Evolutionary conservation across 1,140 invertebrate species (phyloP).

Genomic region (Drosophila pseudoananassae): DNA sequence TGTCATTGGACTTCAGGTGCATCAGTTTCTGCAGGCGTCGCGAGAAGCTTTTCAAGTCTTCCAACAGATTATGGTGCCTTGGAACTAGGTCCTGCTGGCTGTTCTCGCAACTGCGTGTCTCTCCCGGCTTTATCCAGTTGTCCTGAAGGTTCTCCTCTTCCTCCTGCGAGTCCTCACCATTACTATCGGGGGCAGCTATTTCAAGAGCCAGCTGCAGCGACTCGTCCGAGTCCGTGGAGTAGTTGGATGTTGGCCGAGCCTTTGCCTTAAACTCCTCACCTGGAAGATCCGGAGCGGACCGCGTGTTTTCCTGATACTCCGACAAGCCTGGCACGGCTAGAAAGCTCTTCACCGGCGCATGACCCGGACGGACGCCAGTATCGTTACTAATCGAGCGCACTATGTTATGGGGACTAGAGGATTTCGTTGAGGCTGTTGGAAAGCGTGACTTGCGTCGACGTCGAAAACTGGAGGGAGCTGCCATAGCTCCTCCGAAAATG

Average conservation of each 20-base stretch:
- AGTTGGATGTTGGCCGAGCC: slow-evolving; percentile 26
- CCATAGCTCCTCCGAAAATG: slow-evolving; percentile 35
- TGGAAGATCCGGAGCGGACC: slow-evolving; percentile 57
- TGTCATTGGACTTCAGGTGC: slow-evolving; percentile 42
- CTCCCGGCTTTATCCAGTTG: slow-evolving; percentile 80
- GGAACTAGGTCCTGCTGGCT: slow-evolving; percentile 55
- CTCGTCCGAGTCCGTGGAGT: slow-evolving; percentile 63
- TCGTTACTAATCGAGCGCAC: slow-evolving; percentile 86
- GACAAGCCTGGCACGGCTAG: slow-evolving; percentile 52
- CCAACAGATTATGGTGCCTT: slow-evolving; percentile 63
- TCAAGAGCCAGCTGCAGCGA: slow-evolving; percentile 48
- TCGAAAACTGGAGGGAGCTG: slow-evolving; percentile 13
- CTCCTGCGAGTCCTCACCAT: slow-evolving; percentile 40
- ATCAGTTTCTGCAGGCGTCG: slow-evolving; percentile 66
- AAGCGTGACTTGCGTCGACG: slow-evolving; percentile 56
- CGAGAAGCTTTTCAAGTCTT: slow-evolving; percentile 70
- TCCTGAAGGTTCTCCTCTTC: slow-evolving; percentile 57
- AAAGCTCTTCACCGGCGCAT: slow-evolving; percentile 29
- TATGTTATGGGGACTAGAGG: slow-evolving; percentile 63
- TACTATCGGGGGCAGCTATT: slow-evolving; percentile 44
- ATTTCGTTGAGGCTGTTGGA: slow-evolving; percentile 23
- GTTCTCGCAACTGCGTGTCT: slow-evolving; percentile 67
- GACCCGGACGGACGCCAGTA: slow-evolving; percentile 45
- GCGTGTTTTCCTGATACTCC: slow-evolving; percentile 60
- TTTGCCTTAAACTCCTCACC: slow-evolving; percentile 41